Conservation (phyloP, 2,888 invertebrate genomes). For the Quadroppia sp. region DNA sequence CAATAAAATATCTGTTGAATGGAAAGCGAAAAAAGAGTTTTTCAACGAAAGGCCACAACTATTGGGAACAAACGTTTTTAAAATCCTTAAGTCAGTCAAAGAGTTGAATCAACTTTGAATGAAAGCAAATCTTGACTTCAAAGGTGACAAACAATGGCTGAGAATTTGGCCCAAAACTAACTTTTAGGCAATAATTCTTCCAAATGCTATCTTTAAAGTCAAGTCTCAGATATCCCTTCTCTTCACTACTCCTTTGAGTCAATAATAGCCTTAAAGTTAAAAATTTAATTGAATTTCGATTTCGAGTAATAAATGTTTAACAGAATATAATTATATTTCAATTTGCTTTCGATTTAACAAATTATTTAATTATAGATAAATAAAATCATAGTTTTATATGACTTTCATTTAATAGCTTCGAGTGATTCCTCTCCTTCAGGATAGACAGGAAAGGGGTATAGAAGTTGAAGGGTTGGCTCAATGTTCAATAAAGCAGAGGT, state of each 20-base stretch:
- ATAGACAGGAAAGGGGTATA: not conserved
- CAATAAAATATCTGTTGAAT: conserved; percentile 6
- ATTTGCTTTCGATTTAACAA: too few relatives aligned
- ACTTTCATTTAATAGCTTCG: not conserved
- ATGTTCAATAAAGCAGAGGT: not conserved
- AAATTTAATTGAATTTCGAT: not conserved
- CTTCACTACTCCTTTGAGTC: not conserved
- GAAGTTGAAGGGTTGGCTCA: not conserved
- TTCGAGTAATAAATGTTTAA: too few relatives aligned
- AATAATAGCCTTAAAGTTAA: conserved; percentile 1
- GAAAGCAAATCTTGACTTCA: not conserved
- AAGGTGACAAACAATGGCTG: conserved; percentile 6
- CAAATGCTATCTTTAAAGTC: not conserved
- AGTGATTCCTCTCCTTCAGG: not conserved
- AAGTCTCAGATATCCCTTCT: not conserved
- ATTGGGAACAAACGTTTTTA: not conserved
- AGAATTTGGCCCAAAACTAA: not conserved
- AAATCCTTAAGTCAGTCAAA: conserved; percentile 5
- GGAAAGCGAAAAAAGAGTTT: not conserved
- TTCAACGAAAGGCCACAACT: not conserved
- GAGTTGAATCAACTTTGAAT: conserved; percentile 21
- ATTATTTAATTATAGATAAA: too few relatives aligned
- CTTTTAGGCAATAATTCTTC: conserved; percentile 8
- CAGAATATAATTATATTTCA: too few relatives aligned
- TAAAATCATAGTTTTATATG: too few relatives aligned